Percentiles rank a stretch among this genome's conserved stretches.
Conservation (phyloP, 2,113 vertebrate genomes). For the Mustela nigripes region DNA sequence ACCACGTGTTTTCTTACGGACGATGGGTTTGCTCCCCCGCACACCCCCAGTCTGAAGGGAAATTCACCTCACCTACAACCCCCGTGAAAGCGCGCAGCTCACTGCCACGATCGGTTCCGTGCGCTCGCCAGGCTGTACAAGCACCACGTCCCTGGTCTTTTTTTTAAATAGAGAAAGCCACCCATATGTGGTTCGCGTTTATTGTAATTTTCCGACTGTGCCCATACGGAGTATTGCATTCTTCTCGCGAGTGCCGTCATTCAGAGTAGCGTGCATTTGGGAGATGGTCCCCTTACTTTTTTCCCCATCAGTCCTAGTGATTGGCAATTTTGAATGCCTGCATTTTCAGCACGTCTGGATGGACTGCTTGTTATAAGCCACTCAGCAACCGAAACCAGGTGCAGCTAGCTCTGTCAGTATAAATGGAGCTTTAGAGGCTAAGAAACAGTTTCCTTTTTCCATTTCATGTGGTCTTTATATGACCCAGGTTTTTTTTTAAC, state of each 20-base stretch:
- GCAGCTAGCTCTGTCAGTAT: neutral
- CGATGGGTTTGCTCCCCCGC: neutral
- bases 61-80: neutral
- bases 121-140: too few species aligned
- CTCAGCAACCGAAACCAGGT: neutral
- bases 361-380: too few species aligned
- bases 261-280: neutral
- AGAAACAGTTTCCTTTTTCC: neutral
- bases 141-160: neutral
- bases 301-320: neutral
- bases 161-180: neutral
- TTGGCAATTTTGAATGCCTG: neutral
- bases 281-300: neutral
- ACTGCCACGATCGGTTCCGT: fast-evolving
- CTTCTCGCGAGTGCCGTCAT: too few species aligned
- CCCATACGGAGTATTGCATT: neutral
- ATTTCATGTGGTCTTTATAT: neutral
- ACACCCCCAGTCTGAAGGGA: neutral
- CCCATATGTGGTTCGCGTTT: neutral
- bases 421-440: too few species aligned
- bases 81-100: neutral
- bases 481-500: neutral
- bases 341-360: neutral
- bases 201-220: neutral
- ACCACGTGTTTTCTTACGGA: neutral